phyloP scores from a whole-genome alignment of 2,797 vertebrate species.

The Mus caroli region DNA sequence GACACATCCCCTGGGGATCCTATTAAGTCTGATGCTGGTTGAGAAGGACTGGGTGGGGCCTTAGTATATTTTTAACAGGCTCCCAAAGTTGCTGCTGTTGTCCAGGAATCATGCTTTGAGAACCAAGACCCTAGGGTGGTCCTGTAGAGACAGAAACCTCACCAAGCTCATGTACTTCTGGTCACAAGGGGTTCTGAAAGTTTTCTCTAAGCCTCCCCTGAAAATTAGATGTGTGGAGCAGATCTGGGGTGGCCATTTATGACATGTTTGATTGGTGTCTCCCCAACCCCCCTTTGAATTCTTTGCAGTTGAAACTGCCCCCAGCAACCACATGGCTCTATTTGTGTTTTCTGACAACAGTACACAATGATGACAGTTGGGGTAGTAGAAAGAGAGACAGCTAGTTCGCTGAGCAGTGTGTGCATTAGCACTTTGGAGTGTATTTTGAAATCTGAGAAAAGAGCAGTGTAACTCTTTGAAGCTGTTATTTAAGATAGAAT shows the following conservation, averaged over 20 bases:
- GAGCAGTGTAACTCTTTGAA: constrained; percentile 27
- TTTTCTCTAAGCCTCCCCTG: neutral
- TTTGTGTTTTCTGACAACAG: constrained; percentile 16
- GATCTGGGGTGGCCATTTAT: neutral
- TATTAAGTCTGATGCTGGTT: neutral
- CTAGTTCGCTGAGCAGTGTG: neutral
- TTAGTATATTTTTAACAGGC: neutral
- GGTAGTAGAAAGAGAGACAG: neutral
- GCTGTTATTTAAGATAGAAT: neutral
- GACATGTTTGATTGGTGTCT: neutral
- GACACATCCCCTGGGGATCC: neutral
- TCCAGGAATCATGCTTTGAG: constrained; percentile 3
- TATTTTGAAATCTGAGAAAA: constrained; percentile 46
- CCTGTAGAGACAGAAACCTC: neutral
- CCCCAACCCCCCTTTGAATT: neutral
- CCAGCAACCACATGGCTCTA: constrained; percentile 6
- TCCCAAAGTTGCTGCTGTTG: neutral
- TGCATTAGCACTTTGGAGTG: neutral
- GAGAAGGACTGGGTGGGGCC: neutral
- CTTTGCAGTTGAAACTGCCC: neutral
- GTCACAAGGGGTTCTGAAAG: neutral
- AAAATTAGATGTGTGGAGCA: neutral
- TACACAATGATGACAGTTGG: neutral
- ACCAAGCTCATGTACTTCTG: neutral
- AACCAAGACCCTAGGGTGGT: neutral